Evolutionary conservation across 2,113 vertebrate species (phyloP).

Genomic region (Paraplagusia blochii): DNA sequence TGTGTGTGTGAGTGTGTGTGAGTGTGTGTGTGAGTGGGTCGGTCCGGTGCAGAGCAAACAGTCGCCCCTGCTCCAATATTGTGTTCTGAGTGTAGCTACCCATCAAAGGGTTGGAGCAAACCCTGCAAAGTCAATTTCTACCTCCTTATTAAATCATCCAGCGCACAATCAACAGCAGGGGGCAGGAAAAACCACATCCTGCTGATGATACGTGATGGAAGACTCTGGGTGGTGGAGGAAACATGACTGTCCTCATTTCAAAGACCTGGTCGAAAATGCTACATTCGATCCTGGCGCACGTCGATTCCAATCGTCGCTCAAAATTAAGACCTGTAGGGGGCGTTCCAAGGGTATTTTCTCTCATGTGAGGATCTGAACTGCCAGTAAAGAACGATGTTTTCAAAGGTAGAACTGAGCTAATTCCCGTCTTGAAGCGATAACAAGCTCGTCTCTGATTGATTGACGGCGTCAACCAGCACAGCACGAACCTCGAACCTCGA

Average conservation of each 20-base stretch:
- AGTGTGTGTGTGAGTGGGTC: constrained; percentile 21
- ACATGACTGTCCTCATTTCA: constrained; percentile 6
- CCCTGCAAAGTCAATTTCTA: constrained; percentile 58
- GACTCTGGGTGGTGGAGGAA: constrained; percentile 31
- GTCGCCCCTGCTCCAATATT: constrained; percentile 37
- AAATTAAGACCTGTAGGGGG: too few species aligned
- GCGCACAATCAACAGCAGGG: constrained; percentile 58
- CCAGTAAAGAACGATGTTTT: too few species aligned
- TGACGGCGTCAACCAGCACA: too few species aligned
- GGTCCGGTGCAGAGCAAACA: constrained; percentile 23
- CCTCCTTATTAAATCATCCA: constrained; percentile 59
- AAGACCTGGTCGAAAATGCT: too few species aligned
- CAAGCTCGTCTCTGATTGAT: too few species aligned
- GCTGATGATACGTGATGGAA: constrained; percentile 46
- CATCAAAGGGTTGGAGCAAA: constrained; percentile 35
- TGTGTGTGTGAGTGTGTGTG: too few species aligned
- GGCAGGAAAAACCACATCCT: constrained; percentile 50
- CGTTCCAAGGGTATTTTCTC: too few species aligned
- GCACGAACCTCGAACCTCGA: too few species aligned
- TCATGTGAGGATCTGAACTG: too few species aligned
- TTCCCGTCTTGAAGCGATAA: too few species aligned
- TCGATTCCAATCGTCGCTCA: not conserved
- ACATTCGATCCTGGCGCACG: not conserved
- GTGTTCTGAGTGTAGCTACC: constrained; percentile 32
- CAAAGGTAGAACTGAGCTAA: too few species aligned